Base-by-base conservation (phyloP, 2,888 invertebrate species). In the Stenurella melanura region DNA sequence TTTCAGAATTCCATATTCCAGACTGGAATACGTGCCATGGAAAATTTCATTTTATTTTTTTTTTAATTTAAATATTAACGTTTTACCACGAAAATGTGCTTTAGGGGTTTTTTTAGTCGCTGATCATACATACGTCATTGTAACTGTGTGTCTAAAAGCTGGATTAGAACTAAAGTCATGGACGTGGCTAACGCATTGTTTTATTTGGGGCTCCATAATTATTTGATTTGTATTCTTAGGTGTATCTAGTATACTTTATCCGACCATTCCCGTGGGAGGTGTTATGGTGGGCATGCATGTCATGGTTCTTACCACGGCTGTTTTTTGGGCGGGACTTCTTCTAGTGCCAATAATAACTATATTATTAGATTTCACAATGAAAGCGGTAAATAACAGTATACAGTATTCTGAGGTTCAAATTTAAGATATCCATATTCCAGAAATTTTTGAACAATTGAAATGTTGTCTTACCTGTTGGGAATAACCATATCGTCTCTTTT, bases 121-220 rank as follows among this genome's bases (percentile, higher is more conserved):
- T n/a, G n/a, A n/a, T 17, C 99, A 99, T 89, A 98, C 99, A 82
- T 98, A 97, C 91, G 98, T 98, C 81, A 97, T 99, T 83, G 94
- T 98, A 80, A 97, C 98, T n/a, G 99, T 99, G 74, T 98, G 98
- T 90, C 92, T 98, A 85, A 99, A 99, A 92, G 98, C 99, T 77
- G 98, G 99, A 15, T 92, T 99, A 83, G 96, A 97, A 80, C 97
- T 96, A 71, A 96, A 96, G 89, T 96, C 97, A 15, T 98, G 98
- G 98, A 98, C 97, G 58, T 95, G 96, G 94, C 93, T 98, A 71
- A 97, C 98, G 73, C 98, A 98, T 91, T 91, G 96, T 80, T 95
- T 98, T 83, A 98, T 98, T 85, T 97, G 98, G 97, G 98, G 98
- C 79, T 98, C 98, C 77, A 96, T 99, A 81, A 91, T 92, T 63